These are phyloP conservation scores for Phalera bucephala DNA, from an alignment of 2,888 invertebrate genomes.

Conservation along the genomic window DNA sequence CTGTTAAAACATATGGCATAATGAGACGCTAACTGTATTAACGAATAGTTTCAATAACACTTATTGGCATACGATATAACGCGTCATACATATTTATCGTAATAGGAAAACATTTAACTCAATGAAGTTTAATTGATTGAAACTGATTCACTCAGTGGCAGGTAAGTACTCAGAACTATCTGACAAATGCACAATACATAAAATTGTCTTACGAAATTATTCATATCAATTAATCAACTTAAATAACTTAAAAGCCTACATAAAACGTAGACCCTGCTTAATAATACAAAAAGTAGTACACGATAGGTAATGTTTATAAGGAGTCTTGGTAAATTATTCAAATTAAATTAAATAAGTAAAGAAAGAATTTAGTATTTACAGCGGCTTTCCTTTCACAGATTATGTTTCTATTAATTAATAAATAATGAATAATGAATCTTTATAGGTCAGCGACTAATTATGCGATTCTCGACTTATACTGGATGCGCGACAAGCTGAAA, in stretches of 20 bases:
- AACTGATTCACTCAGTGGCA: slow-evolving; percentile 14
- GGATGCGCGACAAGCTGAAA: not conserved
- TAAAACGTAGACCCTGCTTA: slow-evolving; percentile 77
- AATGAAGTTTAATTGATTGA: slow-evolving; percentile 5
- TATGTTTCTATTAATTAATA: not conserved
- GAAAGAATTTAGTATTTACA: slow-evolving; percentile 19
- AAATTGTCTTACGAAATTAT: slow-evolving; percentile 33
- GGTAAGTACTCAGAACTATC: slow-evolving; percentile 14
- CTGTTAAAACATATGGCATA: not conserved
- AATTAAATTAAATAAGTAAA: slow-evolving; percentile 20
- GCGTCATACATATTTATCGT: not conserved
- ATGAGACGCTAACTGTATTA: no score
- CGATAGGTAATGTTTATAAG: slow-evolving; percentile 41
- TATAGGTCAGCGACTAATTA: not conserved
- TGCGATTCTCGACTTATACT: not conserved
- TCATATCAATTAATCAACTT: slow-evolving; percentile 54
- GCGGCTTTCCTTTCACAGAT: slow-evolving; percentile 22
- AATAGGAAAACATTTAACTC: not conserved
- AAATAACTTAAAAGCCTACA: slow-evolving; percentile 74
- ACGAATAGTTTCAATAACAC: no score
- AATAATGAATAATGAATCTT: not conserved
- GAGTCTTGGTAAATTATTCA: slow-evolving; percentile 37
- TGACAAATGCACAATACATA: slow-evolving; percentile 31
- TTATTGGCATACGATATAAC: no score
- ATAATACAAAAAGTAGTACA: slow-evolving; percentile 54